Conservation (phyloP, 2,888 invertebrate genomes). For the Omphaloscelis lunosa region DNA sequence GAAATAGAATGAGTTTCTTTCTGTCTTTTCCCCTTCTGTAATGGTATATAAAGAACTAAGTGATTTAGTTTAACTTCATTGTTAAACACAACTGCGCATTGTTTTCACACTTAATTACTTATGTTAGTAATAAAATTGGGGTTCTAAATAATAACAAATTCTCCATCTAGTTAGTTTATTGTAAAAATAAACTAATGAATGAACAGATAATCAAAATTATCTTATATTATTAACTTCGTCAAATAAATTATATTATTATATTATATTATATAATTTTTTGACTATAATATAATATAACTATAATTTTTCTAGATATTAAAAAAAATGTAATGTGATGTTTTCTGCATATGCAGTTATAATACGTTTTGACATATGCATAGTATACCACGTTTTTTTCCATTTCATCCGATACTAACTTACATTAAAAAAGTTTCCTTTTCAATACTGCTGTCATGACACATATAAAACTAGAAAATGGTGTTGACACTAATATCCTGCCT, state of each 20-base stretch:
- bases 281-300: too few relatives aligned
- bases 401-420: neutral
- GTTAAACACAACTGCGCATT: neutral
- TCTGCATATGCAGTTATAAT: neutral
- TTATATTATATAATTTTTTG: too few relatives aligned
- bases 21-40: neutral
- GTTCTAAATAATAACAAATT: neutral
- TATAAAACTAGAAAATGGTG: neutral
- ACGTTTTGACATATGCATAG: neutral
- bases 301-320: too few relatives aligned
- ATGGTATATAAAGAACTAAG: neutral
- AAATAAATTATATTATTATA: too few relatives aligned
- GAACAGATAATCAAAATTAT: too few relatives aligned
- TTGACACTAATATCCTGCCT: conserved; percentile 23
- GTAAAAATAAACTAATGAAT: neutral
- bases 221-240: too few relatives aligned
- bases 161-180: neutral
- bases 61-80: neutral
- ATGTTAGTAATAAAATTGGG: neutral
- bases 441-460: neutral
- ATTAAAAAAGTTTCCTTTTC: neutral
- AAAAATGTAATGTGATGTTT: too few relatives aligned
- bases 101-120: neutral
- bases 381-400: neutral
- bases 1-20: conserved; percentile 9